These are phyloP conservation scores for Aporrectodea caliginosa DNA, from an alignment of 1,140 invertebrate species.

Conservation along the genomic window DNA sequence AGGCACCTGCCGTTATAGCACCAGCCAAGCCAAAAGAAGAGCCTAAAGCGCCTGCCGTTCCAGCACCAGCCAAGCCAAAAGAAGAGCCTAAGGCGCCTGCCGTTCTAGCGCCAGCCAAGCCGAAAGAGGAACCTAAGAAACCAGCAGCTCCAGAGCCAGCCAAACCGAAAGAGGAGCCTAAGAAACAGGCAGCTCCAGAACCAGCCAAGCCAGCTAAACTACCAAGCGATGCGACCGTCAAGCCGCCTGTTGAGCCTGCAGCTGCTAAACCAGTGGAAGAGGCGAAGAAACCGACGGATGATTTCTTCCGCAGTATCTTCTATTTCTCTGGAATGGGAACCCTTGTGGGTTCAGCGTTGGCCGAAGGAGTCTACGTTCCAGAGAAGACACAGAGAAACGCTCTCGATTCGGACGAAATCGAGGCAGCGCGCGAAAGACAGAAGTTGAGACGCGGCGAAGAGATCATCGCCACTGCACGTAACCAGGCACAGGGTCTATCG, in stretches of 20 bases:
- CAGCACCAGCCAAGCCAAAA: background rate
- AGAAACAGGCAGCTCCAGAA: slow-evolving; percentile 2
- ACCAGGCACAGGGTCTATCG: slow-evolving; percentile 23
- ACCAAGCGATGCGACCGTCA: too few species aligned
- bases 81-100: background rate
- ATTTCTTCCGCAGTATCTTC: slow-evolving; percentile 29
- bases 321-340: slow-evolving; percentile 33
- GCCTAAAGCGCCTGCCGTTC: slow-evolving; percentile 1
- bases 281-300: background rate
- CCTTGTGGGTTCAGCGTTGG: slow-evolving; percentile 22
- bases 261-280: background rate
- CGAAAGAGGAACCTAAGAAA: background rate
- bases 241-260: background rate
- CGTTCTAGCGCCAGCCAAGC: background rate
- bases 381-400: slow-evolving; percentile 19
- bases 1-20: background rate
- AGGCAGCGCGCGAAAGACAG: background rate
- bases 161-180: slow-evolving; percentile 1
- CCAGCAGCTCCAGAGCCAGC: background rate
- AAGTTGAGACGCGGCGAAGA: slow-evolving; percentile 5
- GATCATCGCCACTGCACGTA: slow-evolving; percentile 22
- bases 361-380: slow-evolving; percentile 30
- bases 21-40: background rate
- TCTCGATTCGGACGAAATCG: slow-evolving; percentile 14
- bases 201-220: slow-evolving; percentile 7